Evolutionary conservation across 2,113 vertebrate genomes (phyloP).

Genomic region (Tautogolabrus adspersus): DNA sequence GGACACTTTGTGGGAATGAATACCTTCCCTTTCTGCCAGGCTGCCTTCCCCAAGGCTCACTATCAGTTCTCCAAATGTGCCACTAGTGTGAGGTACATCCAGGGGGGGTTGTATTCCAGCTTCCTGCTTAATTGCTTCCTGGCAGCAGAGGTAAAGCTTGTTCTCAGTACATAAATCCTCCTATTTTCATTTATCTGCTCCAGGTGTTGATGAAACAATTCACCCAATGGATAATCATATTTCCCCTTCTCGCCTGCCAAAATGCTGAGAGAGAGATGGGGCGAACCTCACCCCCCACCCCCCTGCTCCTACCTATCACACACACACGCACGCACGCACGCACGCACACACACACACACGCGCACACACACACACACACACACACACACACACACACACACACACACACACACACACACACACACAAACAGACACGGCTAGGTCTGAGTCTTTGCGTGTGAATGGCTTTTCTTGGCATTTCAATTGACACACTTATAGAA

Average conservation of each 20-base stretch:
- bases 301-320: neutral
- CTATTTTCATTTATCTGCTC: constrained; percentile 80
- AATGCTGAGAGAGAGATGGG: constrained; percentile 59
- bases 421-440: too few relatives aligned
- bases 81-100: constrained; percentile 21
- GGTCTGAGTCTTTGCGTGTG: constrained; percentile 31
- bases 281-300: neutral
- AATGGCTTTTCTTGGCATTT: constrained; percentile 69
- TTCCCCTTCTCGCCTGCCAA: constrained; percentile 74
- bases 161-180: constrained; percentile 78
- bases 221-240: constrained; percentile 79
- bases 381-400: neutral
- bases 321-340: neutral
- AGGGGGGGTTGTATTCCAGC: constrained; percentile 57
- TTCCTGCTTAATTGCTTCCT: constrained; percentile 82
- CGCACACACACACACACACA: neutral
- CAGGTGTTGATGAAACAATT: constrained; percentile 84
- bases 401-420: neutral
- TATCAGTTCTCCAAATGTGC: constrained; percentile 49
- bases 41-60: constrained; percentile 41
- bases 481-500: constrained; percentile 79
- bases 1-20: constrained; percentile 56
- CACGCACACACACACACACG: too few relatives aligned
- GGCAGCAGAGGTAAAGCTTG: constrained; percentile 70
- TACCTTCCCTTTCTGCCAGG: constrained; percentile 33